phyloP scores from a whole-genome alignment of 2,797 vertebrate genomes.

The Xiphophorus birchmanni region DNA sequence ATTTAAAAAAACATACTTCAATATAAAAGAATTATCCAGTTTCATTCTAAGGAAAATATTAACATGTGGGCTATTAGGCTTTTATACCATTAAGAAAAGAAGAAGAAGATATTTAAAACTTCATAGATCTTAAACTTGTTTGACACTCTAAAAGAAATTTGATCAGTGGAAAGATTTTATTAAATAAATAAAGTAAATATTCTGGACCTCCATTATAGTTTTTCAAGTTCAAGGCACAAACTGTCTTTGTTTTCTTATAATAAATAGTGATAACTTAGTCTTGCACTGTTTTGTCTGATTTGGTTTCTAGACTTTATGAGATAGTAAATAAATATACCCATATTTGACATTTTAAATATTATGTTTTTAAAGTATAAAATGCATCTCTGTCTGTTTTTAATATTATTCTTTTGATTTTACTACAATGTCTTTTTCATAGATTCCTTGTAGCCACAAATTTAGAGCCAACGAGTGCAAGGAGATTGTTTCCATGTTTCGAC shows the following conservation, averaged over 20 bases:
- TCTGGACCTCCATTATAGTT: not conserved
- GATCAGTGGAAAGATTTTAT: not conserved
- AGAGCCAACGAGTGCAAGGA: constrained; percentile 75
- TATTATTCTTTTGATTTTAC: not conserved
- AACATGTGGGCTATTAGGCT: not conserved
- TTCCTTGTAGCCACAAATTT: constrained; percentile 70
- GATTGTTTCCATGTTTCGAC: constrained; percentile 84
- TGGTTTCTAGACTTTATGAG: not conserved
- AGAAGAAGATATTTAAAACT: not conserved
- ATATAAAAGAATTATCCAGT: not conserved
- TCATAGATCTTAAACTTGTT: not conserved
- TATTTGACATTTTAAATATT: not conserved
- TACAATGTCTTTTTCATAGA: constrained; percentile 47
- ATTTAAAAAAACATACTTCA: not conserved
- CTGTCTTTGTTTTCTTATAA: not conserved
- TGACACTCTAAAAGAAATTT: not conserved
- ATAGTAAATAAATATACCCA: not conserved
- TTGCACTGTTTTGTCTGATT: not conserved
- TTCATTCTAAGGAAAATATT: not conserved
- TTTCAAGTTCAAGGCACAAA: not conserved
- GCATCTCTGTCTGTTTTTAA: not conserved
- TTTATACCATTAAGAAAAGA: not conserved
- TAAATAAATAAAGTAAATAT: not conserved
- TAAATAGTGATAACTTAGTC: not conserved
- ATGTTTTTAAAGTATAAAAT: not conserved